Base-by-base conservation (phyloP, 2,888 invertebrate species). In the Melolontha melolontha region DNA sequence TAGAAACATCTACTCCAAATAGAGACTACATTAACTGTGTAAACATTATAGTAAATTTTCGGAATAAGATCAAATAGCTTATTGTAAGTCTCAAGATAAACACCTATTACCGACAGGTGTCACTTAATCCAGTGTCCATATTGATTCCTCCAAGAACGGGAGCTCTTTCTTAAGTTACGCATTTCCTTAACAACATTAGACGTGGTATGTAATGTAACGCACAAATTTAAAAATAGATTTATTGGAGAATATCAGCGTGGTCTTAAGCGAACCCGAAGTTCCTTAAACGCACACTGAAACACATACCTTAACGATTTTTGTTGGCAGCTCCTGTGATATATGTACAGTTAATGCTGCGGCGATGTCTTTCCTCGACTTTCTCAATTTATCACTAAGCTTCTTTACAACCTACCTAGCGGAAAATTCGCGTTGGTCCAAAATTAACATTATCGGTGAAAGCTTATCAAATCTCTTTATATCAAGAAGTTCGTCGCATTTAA, bases 291-390 rank as follows among this genome's bases (percentile, higher is more conserved):
- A 14, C 8, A 17, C 42, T 12, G 22, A 22, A 27, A 44, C 12
- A n/a, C 44, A 27, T 27, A 44, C 39, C 34, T 44, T 62, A 62
- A 47, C 49, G 47, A 62, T 47, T 47, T 62, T 16, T 10, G 22
- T 14, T 11, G 14, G 17, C 22, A 10, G 22, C 10, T n/a, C 10
- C 2, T 11, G 16, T 29, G 47, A 7, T 22, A 27, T 29, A 14
- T 29, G 17, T 8, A 47, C 14, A 22, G n/a, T 14, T 29, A 10
- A 8, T 47, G 12, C 11, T 2, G 5, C 5, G 8, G 5, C 44
- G 14, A 52, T 11, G 34, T 62, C 34, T 47, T 59, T 5, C 47
- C 14, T n/a, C 34, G 34, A 40, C 29, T 34, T 59, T 34, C 59
- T 44, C 16, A 29, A 1, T 29, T 29, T 11, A 16, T 39, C 59